Evolutionary conservation across 2,888 invertebrate species (phyloP), one percentile per base, ranked within the genome.

Genomic region (Spilosoma lubricipeda): DNA sequence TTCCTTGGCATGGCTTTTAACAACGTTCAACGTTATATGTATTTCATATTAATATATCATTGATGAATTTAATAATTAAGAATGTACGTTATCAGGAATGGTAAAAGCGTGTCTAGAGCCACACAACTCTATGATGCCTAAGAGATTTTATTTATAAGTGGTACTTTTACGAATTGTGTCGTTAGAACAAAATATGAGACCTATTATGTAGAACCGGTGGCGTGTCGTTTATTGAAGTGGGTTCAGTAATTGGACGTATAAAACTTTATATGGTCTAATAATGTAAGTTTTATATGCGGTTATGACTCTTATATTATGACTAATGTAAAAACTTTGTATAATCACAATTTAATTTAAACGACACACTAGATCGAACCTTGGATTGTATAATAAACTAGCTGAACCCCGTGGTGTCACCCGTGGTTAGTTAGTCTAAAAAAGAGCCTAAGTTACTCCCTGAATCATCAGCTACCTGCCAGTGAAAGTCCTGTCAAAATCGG

Each of bases 1-100:
- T 65, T 39, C 36, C 69, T 56, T 23, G 52, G 69, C 77, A 70
- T 75, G 36, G 70, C 74, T 75, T 74, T 3, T 65, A 52, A 52
- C 23, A 52, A 20, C 52, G 7, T 23, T 52, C 23, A 52, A 23
- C 52, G 52, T 5, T 69, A 75, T 73, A n/a, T n/a, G n/a, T 80
- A 84, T 83, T 83, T 52, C 23, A 52, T 2, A 52, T 20, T 85
- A 87, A 33, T 33, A 33, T 33, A 78, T 74, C n/a, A n/a, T n/a
- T n/a, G n/a, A 71, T 76, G 73, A 75, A 70, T 77, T 83, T 80
- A 84, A 85, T 86, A 85, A 80, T 83, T 85, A 18, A 73, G 74
- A 82, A 75, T 89, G 82, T 85, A 79, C 87, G 88, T 85, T 87
- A 86, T 81, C 2, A 52, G 23, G 52, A 18, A 20, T 20, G 0